Evolutionary conservation across 1,140 invertebrate species (phyloP), one percentile per base, ranked within the genome.

Genomic region (Halictus rubicundus): DNA sequence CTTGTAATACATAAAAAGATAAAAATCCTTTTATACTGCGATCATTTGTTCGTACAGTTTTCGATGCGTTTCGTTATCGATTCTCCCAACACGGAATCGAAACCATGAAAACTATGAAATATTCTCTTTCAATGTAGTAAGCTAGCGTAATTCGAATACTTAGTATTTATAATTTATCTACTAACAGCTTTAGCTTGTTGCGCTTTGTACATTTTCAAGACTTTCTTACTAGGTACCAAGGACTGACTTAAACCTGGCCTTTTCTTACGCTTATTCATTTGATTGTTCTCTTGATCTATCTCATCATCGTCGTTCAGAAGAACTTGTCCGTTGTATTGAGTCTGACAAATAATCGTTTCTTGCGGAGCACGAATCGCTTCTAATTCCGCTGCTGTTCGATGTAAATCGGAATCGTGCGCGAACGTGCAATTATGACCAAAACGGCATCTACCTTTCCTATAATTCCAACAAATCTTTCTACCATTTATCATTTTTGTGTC

Each of bases 391-490:
- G 92, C 88, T 64, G 92, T 93, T 76, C 94, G 94, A 86, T 95
- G 95, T 60, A 97, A 92, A 92, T 98, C 97, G 0, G 97, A 96
- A 88, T 98, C 97, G 93, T 99, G 98, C 4, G 97, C 97, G 93
- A 96, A 99, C 75, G 96, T 97, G 90, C 98, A 99, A 81, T 97
- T 98, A 86, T 97, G 97, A 8, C 98, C 98, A 93, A 98, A 98
- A 49, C 96, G 94, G 90, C 98, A 99, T 25, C 96, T 94, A 9
- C 98, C 98, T 92, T 98, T 98, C 32, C 96, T 94, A 90, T 98
- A 98, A 93, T 98, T 98, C 96, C 97, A 98, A 90, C 98, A 99
- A 54, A 98, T 96, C 92, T 97, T 97, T 86, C 96, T 96, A 0
- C 97, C 97, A 91, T 98, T 97, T 69, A 97, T 97, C 91, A 96